These are phyloP conservation scores for Drosophila athabasca DNA, from an alignment of 1,140 invertebrate genomes.

Conservation along the genomic window DNA sequence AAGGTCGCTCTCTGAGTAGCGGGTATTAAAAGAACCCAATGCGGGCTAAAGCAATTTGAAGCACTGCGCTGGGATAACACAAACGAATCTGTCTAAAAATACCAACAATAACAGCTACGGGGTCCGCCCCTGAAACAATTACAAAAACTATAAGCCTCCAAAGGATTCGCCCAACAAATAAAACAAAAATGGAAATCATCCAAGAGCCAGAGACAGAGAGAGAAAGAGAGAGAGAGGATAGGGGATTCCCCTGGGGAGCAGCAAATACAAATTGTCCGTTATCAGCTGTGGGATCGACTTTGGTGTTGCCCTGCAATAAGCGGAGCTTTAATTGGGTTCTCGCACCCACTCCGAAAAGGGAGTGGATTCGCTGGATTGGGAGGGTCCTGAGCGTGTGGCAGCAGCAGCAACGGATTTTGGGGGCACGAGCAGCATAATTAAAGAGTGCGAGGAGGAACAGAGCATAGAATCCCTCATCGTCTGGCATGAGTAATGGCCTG, in stretches of 20 bases:
- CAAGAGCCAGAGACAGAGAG: not conserved
- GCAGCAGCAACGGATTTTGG: conserved; percentile 24
- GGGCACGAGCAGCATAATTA: conserved; percentile 55
- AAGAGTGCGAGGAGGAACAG: conserved; percentile 11
- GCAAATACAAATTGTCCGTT: conserved; percentile 36
- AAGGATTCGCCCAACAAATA: conserved; percentile 64
- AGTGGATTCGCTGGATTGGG: conserved; percentile 5
- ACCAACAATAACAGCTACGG: conserved; percentile 30
- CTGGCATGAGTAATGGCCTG: conserved; percentile 9
- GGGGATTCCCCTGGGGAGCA: conserved; percentile 19
- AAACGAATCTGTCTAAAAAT: conserved; percentile 69
- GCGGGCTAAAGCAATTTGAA: conserved; percentile 62
- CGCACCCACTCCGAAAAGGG: conserved; percentile 16
- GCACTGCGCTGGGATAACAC: conserved; percentile 23
- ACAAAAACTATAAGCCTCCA: conserved; percentile 79
- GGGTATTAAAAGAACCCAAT: conserved; percentile 3
- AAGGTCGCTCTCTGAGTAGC: no score
- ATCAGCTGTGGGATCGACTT: conserved; percentile 57
- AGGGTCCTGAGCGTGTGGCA: no score
- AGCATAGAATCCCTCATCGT: not conserved
- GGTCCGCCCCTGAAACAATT: conserved; percentile 64
- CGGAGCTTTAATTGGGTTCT: conserved; percentile 62
- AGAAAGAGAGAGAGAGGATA: not conserved
- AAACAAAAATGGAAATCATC: conserved; percentile 61
- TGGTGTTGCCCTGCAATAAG: conserved; percentile 43